Evolutionary conservation across 2,888 invertebrate genomes (phyloP).

Genomic region (Rambutsinella grinnellia): DNA sequence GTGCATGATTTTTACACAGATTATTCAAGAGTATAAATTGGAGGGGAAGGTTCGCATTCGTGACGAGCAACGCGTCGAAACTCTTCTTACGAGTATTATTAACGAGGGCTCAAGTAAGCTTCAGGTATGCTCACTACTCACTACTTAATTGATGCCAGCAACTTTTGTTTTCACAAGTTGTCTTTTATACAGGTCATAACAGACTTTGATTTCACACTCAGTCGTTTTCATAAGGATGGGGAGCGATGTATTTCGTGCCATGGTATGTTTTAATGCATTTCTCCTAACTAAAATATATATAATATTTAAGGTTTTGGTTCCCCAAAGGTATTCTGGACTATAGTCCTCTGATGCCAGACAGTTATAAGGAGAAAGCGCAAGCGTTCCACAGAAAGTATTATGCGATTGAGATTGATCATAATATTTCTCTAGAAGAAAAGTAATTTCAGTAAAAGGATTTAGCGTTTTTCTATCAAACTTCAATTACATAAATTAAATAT

Average conservation of each 20-base stretch:
- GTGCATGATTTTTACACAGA: too few species aligned
- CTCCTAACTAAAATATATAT: too few species aligned
- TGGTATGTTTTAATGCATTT: too few species aligned
- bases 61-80: slow-evolving; percentile 51
- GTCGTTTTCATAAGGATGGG: slow-evolving; percentile 83
- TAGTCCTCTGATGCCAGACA: slow-evolving; percentile 78
- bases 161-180: too few species aligned
- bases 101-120: slow-evolving; percentile 51
- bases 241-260: slow-evolving; percentile 82
- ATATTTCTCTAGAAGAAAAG: slow-evolving; percentile 80
- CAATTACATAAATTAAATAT: too few species aligned
- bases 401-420: slow-evolving; percentile 87
- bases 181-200: slow-evolving; percentile 80
- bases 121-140: too few species aligned
- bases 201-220: slow-evolving; percentile 91
- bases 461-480: too few species aligned
- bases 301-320: too few species aligned
- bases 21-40: slow-evolving; percentile 27
- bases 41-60: slow-evolving; percentile 51
- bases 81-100: slow-evolving; percentile 42
- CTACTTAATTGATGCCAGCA: too few species aligned
- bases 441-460: too few species aligned
- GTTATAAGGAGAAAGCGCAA: slow-evolving; percentile 75
- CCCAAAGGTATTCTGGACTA: slow-evolving; percentile 84
- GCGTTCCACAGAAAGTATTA: slow-evolving; percentile 80